Evolutionary conservation across 2,797 vertebrate species (phyloP).

Genomic region (Sarcophilus harrisii): DNA sequence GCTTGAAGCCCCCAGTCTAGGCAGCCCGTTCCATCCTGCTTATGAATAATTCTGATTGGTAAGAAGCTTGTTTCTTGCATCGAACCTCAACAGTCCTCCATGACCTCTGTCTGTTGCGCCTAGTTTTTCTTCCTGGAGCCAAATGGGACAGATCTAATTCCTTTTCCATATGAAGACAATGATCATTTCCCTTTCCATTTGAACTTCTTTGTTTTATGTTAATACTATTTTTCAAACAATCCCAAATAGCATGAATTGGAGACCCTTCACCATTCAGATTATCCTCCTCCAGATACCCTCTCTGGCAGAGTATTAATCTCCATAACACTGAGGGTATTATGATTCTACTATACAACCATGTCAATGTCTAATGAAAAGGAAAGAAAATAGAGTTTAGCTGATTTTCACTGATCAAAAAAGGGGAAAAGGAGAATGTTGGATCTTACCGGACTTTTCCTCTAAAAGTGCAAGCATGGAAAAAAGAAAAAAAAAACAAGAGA

Average conservation of each 20-base stretch:
- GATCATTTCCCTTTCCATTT: background rate
- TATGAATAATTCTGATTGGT: background rate
- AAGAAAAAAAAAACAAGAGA: conserved; percentile 63
- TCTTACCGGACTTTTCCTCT: conserved; percentile 99
- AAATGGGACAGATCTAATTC: background rate
- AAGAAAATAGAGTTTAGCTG: conserved; percentile 29
- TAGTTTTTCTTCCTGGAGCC: background rate
- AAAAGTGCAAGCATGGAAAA: conserved; percentile 85
- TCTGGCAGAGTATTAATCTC: background rate
- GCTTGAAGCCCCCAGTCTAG: background rate
- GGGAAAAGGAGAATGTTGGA: conserved; percentile 22
- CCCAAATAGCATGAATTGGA: background rate
- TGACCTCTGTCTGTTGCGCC: background rate
- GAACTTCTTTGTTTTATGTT: background rate
- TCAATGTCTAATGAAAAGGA: conserved; percentile 30
- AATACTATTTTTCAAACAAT: background rate
- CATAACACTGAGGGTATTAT: background rate
- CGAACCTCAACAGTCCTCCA: background rate
- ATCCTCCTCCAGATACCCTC: background rate
- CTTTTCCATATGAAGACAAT: background rate
- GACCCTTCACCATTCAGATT: background rate
- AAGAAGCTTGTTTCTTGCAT: background rate
- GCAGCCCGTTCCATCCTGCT: background rate
- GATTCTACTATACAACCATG: background rate
- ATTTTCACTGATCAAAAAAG: background rate